phyloP scores from a whole-genome alignment of 2,113 vertebrate genomes.

The Cinclus mexicanus region DNA sequence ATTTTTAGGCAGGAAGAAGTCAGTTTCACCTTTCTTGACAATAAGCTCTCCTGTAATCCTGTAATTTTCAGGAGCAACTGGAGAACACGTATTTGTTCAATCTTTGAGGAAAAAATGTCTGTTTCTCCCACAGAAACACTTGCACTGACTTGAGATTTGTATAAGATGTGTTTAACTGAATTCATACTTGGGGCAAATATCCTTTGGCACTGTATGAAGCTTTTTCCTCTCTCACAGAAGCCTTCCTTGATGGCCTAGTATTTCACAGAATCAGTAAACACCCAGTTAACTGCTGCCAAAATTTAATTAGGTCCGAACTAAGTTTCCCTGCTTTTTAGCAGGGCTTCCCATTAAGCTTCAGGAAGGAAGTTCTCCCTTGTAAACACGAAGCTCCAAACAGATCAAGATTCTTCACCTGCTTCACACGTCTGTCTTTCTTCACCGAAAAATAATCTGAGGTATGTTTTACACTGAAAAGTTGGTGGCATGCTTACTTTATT shows the following conservation, averaged over 20 bases:
- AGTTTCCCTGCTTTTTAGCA: background rate
- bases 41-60: background rate
- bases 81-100: background rate
- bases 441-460: background rate
- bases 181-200: background rate
- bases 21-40: background rate
- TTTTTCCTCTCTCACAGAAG: background rate
- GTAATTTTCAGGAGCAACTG: background rate
- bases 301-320: background rate
- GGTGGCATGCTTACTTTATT: background rate
- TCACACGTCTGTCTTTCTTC: no score
- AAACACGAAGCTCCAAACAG: background rate
- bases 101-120: background rate
- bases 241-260: background rate
- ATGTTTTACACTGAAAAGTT: background rate
- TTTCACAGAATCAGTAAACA: slow-evolving; percentile 7
- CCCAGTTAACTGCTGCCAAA: background rate
- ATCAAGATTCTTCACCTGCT: background rate
- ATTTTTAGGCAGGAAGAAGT: background rate
- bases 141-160: background rate
- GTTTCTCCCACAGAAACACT: background rate
- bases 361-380: slow-evolving; percentile 13
- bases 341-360: background rate
- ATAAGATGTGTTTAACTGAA: background rate
- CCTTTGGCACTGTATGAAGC: background rate